Base-by-base conservation (phyloP, 2,113 vertebrate genomes). In the Xiphophorus hellerii region DNA sequence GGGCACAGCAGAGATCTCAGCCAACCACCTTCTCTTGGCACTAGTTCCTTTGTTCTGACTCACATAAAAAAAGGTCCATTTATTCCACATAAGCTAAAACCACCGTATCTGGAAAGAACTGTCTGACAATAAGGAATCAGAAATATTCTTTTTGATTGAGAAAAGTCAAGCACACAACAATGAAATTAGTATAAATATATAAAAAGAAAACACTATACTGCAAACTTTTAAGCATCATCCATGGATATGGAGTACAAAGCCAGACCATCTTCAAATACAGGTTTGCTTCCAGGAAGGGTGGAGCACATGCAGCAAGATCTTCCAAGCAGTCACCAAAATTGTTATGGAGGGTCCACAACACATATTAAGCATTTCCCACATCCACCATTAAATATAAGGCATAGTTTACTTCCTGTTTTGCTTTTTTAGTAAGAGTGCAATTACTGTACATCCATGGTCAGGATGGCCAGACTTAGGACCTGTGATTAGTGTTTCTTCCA, bases 261-360 rank as follows among this genome's bases (percentile, higher is more conserved):
- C 63, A 67, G 44, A n/a, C 74, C 15, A 58, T 83, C 63, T 66
- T 79, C 86, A 85, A 77, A 71, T 58, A 79, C 86, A 85, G 85
- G 80, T 88, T 80, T 85, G 71, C 65, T 82, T 76, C 37, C 71
- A 86, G 88, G 79, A 89, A 84, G 88, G 88, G 87, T 83, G 88
- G 83, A 86, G 85, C 62, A 28, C 75, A 58, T 9, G 22, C 31
- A 6, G 44, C 22, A 54, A 35, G 27, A 69, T 79, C 85, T 76
- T 87, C 88, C 86, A 89, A 82, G 76, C 27, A 78, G 60, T 76
- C 82, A 88, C 85, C 84, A 82, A 89, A 89, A 85, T 87, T 91
- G 66, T 79, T 82, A 83, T 80, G 73, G 69, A 73, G 28, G 69
- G 25, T 62, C 62, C 71, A 85, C 60, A 66, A 69, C 73, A 78